Percentiles rank a stretch among this genome's conserved stretches.
These are phyloP conservation scores for Stichodactyla helianthus DNA, from an alignment of 64 coral and sea anemone genomes.

Conservation along the genomic window DNA sequence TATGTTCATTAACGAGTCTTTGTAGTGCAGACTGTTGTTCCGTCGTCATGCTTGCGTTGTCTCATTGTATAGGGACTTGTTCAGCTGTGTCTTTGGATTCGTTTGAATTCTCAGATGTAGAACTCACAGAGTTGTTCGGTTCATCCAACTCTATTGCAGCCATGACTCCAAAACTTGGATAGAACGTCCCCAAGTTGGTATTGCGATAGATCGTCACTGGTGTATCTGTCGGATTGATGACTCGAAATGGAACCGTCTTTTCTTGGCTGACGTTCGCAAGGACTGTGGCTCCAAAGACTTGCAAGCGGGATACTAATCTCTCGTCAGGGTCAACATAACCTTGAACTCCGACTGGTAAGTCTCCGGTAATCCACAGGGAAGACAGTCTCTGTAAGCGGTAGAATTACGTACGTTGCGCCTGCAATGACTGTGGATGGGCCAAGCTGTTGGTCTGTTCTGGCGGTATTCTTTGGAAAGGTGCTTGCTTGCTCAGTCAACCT, in stretches of 20 bases:
- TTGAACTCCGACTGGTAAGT: not conserved
- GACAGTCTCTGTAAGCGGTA: not conserved
- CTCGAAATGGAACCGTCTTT: slow-evolving; percentile 15
- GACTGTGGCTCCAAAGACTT: slow-evolving; percentile 17
- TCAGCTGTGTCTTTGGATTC: not conserved
- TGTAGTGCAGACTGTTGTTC: no score
- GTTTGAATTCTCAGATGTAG: not conserved
- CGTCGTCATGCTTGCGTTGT: no score
- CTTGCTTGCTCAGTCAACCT: no score
- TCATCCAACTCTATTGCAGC: not conserved
- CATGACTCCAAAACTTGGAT: not conserved
- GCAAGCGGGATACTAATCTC: not conserved
- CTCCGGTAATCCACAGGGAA: not conserved
- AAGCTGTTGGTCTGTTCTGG: not conserved
- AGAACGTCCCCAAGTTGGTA: slow-evolving; percentile 22
- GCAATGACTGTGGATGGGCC: slow-evolving; percentile 14
- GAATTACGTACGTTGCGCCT: slow-evolving; percentile 1
- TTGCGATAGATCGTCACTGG: slow-evolving; percentile 32
- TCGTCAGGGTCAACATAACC: not conserved
- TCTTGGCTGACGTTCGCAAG: not conserved
- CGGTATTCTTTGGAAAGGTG: not conserved
- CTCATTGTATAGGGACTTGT: no score
- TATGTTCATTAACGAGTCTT: no score
- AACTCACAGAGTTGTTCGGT: not conserved
- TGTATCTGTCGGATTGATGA: slow-evolving; percentile 34